A percentile compares a stretch with the other conserved stretches of the same genome.
These are phyloP conservation scores for Caenorhabditis tropicalis DNA, from an alignment of 1,140 invertebrate genomes.

Conservation along the genomic window DNA sequence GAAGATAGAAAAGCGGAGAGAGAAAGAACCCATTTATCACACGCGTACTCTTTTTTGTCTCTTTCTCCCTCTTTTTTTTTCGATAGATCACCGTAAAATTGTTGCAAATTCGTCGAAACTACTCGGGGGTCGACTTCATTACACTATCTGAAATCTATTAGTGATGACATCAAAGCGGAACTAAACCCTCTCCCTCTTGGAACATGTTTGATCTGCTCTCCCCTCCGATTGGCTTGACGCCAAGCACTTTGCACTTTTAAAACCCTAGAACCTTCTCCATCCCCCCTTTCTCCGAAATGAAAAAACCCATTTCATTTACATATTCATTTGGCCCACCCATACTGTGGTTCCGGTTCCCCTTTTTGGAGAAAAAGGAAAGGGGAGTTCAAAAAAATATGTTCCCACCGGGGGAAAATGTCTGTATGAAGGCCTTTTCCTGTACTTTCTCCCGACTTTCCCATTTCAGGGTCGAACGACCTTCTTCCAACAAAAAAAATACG, in stretches of 20 bases:
- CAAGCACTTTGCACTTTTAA: conserved; percentile 21
- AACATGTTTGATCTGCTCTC: conserved; percentile 3
- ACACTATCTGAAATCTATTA: not conserved
- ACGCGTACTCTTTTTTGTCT: not conserved
- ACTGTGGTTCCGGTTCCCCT: not conserved
- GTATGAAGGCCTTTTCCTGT: not conserved
- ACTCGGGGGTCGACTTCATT: not conserved
- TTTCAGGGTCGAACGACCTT: conserved; percentile 25
- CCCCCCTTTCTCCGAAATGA: not conserved
- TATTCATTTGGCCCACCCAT: not conserved
- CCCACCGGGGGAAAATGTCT: not conserved
- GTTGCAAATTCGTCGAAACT: not conserved
- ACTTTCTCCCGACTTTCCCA: not conserved
- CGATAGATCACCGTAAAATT: conserved; percentile 25
- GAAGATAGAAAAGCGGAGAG: not conserved
- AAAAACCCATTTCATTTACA: not conserved
- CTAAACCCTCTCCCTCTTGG: not conserved
- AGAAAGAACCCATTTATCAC: conserved; percentile 30
- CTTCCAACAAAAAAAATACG: no score
- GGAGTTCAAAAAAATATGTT: not conserved
- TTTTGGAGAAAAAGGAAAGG: not conserved
- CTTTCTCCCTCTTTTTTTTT: no score
- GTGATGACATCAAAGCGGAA: not conserved
- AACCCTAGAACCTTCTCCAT: not conserved
- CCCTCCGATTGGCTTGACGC: not conserved